A percentile compares a stretch with the other conserved stretches of the same genome.
phyloP scores from a whole-genome alignment of 2,888 invertebrate genomes.

The Cephus nigrinus region DNA sequence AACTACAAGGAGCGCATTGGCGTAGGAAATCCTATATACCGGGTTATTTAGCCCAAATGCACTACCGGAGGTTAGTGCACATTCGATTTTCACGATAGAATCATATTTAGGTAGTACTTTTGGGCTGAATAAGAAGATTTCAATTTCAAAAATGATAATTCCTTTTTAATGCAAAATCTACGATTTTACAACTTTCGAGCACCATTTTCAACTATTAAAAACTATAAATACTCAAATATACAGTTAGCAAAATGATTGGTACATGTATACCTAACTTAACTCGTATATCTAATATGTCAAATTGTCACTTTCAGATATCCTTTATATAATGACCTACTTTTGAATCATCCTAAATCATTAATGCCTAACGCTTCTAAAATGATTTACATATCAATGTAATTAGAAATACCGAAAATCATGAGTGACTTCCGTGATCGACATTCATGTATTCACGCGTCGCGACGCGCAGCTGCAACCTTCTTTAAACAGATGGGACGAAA shows the following conservation, averaged over 20 bases:
- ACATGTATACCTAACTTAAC: neutral
- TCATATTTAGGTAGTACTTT: neutral
- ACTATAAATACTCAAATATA: neutral
- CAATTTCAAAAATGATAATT: neutral
- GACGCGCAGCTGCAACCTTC: slow-evolving; percentile 1
- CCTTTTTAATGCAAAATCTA: neutral
- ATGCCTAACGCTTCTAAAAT: neutral
- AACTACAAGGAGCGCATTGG: slow-evolving; percentile 31
- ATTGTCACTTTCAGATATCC: neutral
- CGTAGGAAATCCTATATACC: neutral
- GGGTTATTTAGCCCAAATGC: neutral
- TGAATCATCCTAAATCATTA: neutral
- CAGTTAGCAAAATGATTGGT: neutral
- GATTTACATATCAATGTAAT: neutral
- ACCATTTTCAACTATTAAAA: neutral
- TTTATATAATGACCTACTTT: neutral
- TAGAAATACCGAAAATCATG: neutral
- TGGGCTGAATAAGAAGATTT: neutral
- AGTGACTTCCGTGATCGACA: neutral
- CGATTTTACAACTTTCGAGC: too few relatives aligned
- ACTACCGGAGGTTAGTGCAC: neutral
- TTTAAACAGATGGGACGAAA: neutral
- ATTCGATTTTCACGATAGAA: neutral
- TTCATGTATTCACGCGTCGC: neutral
- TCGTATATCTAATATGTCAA: too few relatives aligned